Evolutionary conservation across 2,113 vertebrate genomes (phyloP), one percentile per base, ranked within the genome.

Genomic region (Tricholaema leucomelas): DNA sequence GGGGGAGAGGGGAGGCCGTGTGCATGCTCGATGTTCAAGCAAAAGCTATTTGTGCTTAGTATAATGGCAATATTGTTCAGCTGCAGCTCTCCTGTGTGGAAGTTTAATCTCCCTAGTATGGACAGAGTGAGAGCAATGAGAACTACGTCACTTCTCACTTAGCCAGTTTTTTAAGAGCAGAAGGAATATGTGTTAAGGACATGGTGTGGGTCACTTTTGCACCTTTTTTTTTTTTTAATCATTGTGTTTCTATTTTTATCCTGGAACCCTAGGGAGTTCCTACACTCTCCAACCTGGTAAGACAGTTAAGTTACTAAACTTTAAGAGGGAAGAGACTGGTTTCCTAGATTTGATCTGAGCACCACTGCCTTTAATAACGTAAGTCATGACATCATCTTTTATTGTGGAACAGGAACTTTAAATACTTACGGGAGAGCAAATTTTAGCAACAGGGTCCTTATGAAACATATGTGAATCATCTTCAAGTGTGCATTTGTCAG

Each of bases 1-100:
- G 76, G 54, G 87, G 91, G 73, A 90, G 90, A 89, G 92, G 92
- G 91, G 87, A 69, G 88, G 91, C 91, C 79, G 83, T 12, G 5
- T 95, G 88, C 95, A 95, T 96, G 92, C 86, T 96, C 1, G 19
- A 19, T 94, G 55, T 91, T 95, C 59, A 46, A 93, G 88, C 56
- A 71, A 87, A 92, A 90, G n/a, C 66, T 95, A 3, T 89, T 80
- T 94, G 78, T 95, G 90, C 88, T 81, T 42, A 71, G 73, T 84
- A 44, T 87, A 76, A 90, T 59, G 77, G 84, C 73, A 46, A 28
- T 92, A 89, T 79, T 88, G 91, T 95, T 94, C 61, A 81, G 83
- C 67, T 93, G 85, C 81, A 86, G 75, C 63, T 92, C 70, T 95
- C 71, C 77, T 71, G n/a, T 65, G 63, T 4, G 1, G 60, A 95